These are phyloP conservation scores for Caenorhabditis imperialis DNA, from an alignment of 2,888 invertebrate species.

Conservation along the genomic window DNA sequence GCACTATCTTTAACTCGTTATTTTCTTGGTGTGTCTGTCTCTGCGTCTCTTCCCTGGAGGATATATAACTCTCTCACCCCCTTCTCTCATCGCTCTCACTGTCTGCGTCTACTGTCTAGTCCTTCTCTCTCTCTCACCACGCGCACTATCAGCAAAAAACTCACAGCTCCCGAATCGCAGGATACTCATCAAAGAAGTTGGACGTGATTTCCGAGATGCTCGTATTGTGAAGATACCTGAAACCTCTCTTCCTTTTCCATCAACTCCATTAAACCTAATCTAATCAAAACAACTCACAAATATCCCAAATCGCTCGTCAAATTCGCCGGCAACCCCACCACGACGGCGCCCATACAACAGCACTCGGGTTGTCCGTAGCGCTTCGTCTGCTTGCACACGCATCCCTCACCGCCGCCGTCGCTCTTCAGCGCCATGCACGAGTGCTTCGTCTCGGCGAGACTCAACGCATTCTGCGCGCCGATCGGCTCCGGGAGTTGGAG, in stretches of 20 bases:
- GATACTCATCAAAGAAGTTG: slow-evolving; percentile 60
- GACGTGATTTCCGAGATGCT: slow-evolving; percentile 58
- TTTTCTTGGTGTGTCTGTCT: no score
- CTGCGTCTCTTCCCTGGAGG: no score
- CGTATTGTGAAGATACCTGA: slow-evolving; percentile 66
- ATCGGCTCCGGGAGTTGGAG: not conserved
- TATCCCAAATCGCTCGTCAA: slow-evolving; percentile 32
- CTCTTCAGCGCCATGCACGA: slow-evolving; percentile 43
- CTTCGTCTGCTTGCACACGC: slow-evolving; percentile 37
- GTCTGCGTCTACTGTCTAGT: no score
- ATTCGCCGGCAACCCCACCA: slow-evolving; percentile 38
- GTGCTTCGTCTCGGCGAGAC: slow-evolving; percentile 34
- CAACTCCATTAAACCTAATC: not conserved
- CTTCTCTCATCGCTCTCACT: no score
- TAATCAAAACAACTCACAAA: slow-evolving; percentile 29
- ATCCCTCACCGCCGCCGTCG: slow-evolving; percentile 27
- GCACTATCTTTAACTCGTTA: no score
- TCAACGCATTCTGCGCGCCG: slow-evolving; percentile 24
- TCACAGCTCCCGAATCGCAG: slow-evolving; percentile 68
- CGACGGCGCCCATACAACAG: slow-evolving; percentile 57
- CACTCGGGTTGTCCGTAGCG: slow-evolving; percentile 54
- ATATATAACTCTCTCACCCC: no score
- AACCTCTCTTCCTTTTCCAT: slow-evolving; percentile 8
- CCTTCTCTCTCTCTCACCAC: no score
- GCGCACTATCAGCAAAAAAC: slow-evolving; percentile 6